A percentile compares a stretch with the other conserved stretches of the same genome.
Evolutionary conservation across 2,888 invertebrate genomes (phyloP).

Genomic region (Drosophila koepferae): DNA sequence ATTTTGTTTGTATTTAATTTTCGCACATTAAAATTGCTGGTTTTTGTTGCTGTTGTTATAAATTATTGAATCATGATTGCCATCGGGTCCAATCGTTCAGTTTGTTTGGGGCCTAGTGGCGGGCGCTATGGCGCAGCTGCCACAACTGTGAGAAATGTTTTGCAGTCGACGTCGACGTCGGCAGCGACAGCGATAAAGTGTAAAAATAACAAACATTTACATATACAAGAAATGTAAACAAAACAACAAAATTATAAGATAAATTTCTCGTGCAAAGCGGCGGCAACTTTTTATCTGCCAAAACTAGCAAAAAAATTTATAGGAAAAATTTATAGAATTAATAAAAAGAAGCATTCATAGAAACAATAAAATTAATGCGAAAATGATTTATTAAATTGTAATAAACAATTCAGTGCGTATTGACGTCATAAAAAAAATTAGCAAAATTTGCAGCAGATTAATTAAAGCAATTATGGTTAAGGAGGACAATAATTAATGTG

Average conservation of each 20-base stretch:
- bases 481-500: not conserved
- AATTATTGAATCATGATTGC: slow-evolving; percentile 60
- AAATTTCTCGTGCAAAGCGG: slow-evolving; percentile 38
- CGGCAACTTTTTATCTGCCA: slow-evolving; percentile 61
- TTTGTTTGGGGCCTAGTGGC: slow-evolving; percentile 51
- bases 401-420: not conserved
- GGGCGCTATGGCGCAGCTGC: slow-evolving; percentile 69
- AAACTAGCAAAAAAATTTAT: slow-evolving; percentile 15
- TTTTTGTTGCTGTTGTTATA: slow-evolving; percentile 22
- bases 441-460: not conserved
- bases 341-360: not conserved
- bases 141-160: slow-evolving; percentile 45
- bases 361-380: slow-evolving; percentile 11
- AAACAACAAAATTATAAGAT: slow-evolving; percentile 60
- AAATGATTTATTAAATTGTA: slow-evolving; percentile 3
- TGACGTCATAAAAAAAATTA: not conserved
- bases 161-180: slow-evolving; percentile 1
- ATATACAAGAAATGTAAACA: slow-evolving; percentile 37
- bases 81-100: slow-evolving; percentile 18
- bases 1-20: slow-evolving; percentile 11
- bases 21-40: slow-evolving; percentile 1
- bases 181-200: slow-evolving; percentile 44
- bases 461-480: not conserved
- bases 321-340: slow-evolving; percentile 3
- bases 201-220: slow-evolving; percentile 71